phyloP scores from a whole-genome alignment of 2,888 invertebrate species.

The Rhorus exstirpatorius region DNA sequence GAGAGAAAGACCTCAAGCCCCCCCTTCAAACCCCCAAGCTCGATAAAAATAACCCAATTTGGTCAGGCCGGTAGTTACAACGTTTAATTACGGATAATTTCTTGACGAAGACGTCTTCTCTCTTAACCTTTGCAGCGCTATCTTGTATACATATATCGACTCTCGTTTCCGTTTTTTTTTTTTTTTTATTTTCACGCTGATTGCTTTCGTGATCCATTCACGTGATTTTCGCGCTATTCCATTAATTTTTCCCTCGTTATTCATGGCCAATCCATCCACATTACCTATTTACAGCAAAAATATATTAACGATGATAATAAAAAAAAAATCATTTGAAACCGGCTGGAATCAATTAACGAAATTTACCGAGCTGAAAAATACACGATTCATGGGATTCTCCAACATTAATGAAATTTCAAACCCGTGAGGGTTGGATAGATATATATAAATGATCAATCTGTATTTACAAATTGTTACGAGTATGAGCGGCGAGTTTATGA shows the following conservation, averaged over 20 bases:
- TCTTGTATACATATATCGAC: slow-evolving; percentile 5
- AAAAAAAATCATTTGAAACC: not conserved
- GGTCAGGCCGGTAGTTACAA: slow-evolving; percentile 80
- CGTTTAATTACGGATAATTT: slow-evolving; percentile 84
- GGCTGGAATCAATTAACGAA: not conserved
- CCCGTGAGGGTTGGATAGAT: not conserved
- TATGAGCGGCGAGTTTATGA: slow-evolving; percentile 10
- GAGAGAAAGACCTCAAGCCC: slow-evolving; percentile 14
- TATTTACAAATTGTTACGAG: slow-evolving; percentile 33
- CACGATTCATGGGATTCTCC: slow-evolving; percentile 23
- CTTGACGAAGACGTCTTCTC: slow-evolving; percentile 56
- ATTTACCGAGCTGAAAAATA: not conserved
- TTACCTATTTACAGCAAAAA: slow-evolving; percentile 24
- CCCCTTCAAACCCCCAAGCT: slow-evolving; percentile 46
- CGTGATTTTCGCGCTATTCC: not conserved
- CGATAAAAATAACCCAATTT: slow-evolving; percentile 85
- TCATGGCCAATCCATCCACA: slow-evolving; percentile 11
- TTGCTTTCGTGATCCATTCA: slow-evolving; percentile 9
- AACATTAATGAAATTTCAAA: slow-evolving; percentile 35
- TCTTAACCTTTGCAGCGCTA: not conserved
- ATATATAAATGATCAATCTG: not conserved
- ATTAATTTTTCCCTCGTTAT: slow-evolving; percentile 26
- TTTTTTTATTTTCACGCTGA: slow-evolving; percentile 6
- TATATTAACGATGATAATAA: not conserved
- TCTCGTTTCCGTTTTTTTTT: not conserved